These are phyloP conservation scores for Brachyptera risi DNA, from an alignment of 2,888 invertebrate species.

Conservation along the genomic window DNA sequence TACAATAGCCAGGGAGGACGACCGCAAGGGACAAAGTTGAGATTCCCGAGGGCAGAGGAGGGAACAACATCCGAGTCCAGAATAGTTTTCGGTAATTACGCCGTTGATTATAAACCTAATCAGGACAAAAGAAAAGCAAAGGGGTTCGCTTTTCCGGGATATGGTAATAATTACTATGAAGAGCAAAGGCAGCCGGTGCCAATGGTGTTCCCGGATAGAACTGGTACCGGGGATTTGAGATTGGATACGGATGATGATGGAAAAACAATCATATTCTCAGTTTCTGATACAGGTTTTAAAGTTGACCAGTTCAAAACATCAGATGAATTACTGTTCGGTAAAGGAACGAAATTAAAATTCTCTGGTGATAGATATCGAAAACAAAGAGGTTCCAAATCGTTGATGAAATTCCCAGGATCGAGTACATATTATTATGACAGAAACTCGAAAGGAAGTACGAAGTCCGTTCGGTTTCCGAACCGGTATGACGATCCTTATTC, in stretches of 20 bases:
- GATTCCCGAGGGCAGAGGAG: constrained; percentile 20
- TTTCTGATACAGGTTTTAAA: constrained; percentile 4
- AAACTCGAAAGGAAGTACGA: neutral
- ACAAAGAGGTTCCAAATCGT: constrained; percentile 5
- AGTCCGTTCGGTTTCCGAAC: neutral
- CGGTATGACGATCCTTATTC: neutral
- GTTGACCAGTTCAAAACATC: neutral
- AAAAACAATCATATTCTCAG: constrained; percentile 2
- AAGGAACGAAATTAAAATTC: neutral
- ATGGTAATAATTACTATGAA: neutral
- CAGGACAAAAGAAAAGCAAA: constrained; percentile 8
- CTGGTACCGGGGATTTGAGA: constrained; percentile 38
- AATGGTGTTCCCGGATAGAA: constrained; percentile 39
- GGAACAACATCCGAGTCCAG: neutral
- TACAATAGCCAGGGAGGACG: neutral
- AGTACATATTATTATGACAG: neutral
- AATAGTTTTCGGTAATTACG: neutral
- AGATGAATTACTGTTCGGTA: neutral
- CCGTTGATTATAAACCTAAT: neutral
- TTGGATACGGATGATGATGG: constrained; percentile 34
- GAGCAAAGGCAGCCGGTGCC: neutral
- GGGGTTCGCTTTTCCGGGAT: constrained; percentile 7
- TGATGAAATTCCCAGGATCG: constrained; percentile 4
- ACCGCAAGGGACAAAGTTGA: neutral
- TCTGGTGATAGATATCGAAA: neutral